Evolutionary conservation across 2,113 vertebrate genomes (phyloP).

Genomic region (Hassar affinis): DNA sequence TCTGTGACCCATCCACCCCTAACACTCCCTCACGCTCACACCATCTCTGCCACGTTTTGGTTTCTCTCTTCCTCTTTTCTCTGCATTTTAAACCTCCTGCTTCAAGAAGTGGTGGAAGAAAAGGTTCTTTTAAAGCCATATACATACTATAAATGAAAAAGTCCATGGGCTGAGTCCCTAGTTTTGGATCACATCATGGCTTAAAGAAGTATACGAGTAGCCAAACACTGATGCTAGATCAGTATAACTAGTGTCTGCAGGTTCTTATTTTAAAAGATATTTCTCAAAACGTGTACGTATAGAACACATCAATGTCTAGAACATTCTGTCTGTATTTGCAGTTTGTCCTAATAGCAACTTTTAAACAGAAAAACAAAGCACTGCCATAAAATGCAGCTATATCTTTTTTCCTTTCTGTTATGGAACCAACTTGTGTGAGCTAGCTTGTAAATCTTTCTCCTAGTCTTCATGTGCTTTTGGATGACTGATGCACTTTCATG

Average conservation of each 20-base stretch:
- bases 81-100: neutral
- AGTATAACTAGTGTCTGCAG: neutral
- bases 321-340: neutral
- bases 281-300: neutral
- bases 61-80: conserved; percentile 30
- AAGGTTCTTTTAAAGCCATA: neutral
- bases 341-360: conserved; percentile 14
- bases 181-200: neutral
- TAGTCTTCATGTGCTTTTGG: conserved; percentile 11
- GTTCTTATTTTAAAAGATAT: neutral
- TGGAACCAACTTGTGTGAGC: conserved; percentile 29
- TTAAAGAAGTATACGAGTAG: neutral
- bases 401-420: conserved; percentile 34
- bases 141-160: neutral
- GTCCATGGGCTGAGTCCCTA: neutral
- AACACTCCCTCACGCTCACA: neutral
- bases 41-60: conserved; percentile 19
- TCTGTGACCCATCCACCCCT: conserved; percentile 22
- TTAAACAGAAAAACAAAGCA: conserved; percentile 26
- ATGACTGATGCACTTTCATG: conserved; percentile 55
- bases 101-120: neutral
- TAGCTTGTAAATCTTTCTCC: conserved; percentile 13
- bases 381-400: conserved; percentile 1
- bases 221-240: neutral
- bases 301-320: neutral